These are phyloP conservation scores for Ciconia boyciana DNA, from an alignment of 2,113 vertebrate genomes.

Conservation along the genomic window DNA sequence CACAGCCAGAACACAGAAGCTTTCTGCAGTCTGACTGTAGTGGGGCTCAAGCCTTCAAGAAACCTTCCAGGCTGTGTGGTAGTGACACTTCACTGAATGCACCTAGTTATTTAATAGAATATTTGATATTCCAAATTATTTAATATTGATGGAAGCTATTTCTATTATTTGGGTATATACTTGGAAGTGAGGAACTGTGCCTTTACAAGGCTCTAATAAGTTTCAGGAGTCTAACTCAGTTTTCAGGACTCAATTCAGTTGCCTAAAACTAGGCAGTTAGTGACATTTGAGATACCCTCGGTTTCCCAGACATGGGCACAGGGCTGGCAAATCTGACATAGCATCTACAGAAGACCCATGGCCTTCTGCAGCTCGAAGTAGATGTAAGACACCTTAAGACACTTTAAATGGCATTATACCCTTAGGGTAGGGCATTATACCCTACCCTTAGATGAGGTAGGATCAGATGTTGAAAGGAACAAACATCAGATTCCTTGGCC, in stretches of 20 bases:
- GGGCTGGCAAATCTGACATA: neutral
- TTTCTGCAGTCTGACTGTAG: neutral
- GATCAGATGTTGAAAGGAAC: neutral
- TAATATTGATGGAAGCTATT: neutral
- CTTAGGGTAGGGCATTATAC: too few species aligned
- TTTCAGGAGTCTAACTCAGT: neutral
- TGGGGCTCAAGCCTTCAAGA: neutral
- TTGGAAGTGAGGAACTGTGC: neutral
- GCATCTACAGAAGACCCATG: neutral
- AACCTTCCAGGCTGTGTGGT: neutral
- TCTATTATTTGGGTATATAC: neutral
- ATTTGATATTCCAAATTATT: neutral
- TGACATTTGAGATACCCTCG: neutral
- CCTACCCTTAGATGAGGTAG: too few species aligned
- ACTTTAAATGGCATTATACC: neutral
- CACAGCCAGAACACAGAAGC: neutral
- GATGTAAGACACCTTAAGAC: neutral
- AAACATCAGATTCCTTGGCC: neutral
- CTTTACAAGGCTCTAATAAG: neutral
- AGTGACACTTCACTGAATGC: neutral
- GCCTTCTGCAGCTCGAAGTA: neutral
- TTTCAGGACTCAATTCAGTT: neutral
- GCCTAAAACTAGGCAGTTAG: neutral
- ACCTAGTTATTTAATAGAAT: neutral
- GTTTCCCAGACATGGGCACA: neutral